phyloP scores from a whole-genome alignment of 1,140 invertebrate species.

The Paralvinella palmiformis region DNA sequence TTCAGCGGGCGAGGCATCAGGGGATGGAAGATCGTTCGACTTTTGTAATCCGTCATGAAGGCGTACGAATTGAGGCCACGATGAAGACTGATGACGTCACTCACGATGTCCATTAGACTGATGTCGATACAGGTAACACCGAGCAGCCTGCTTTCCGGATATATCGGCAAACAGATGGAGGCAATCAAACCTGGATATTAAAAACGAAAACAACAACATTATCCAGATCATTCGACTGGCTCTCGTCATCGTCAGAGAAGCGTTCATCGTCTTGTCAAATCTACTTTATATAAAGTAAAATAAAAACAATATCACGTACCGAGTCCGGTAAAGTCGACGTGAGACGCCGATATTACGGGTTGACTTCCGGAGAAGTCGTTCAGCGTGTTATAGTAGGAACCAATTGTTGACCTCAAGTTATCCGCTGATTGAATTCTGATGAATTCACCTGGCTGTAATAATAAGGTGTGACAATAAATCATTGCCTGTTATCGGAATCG shows the following conservation, averaged over 20 bases:
- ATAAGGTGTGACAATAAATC: background rate
- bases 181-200: background rate
- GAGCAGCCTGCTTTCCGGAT: background rate
- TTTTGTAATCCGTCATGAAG: background rate
- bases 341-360: background rate
- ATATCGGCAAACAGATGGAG: constrained; percentile 1
- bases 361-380: background rate
- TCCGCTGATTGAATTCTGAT: background rate
- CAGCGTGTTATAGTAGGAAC: background rate
- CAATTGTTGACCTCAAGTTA: background rate
- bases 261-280: background rate
- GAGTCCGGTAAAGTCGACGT: background rate
- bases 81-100: background rate
- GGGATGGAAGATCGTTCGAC: background rate
- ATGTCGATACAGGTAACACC: background rate
- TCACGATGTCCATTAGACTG: background rate
- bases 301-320: background rate
- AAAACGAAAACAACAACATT: background rate
- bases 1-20: background rate
- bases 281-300: background rate
- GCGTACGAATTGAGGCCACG: background rate
- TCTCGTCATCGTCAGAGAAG: background rate
- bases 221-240: background rate
- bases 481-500: too few relatives aligned
- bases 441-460: background rate